Evolutionary conservation across 2,888 invertebrate species (phyloP), one percentile per base, ranked within the genome.

Genomic region (Spicauda simplicius): DNA sequence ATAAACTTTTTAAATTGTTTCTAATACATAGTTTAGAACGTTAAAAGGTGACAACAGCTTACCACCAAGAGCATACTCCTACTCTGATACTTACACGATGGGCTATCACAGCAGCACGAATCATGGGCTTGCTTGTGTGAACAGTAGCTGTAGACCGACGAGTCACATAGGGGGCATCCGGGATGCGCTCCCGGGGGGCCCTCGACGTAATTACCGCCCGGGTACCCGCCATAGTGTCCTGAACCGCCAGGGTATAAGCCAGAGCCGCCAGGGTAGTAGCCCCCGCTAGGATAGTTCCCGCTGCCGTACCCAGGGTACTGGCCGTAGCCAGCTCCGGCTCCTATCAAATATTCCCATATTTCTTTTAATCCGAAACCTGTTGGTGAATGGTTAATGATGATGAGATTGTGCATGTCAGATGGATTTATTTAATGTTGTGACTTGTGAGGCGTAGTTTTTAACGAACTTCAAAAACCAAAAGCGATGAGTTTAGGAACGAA

Each of bases 101-200:
- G 77, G 77, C 93, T 89, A 73, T 94, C 94, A 75, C 97, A 97
- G 80, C 97, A 97, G 80, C 97, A 97, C 0, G 96, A 94, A 79
- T 97, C 97, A 77, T 97, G 97, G 5, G 95, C 91, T 68, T 97
- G 91, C 85, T 96, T 97, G 69, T 96, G 94, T 0, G 95, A 95
- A 80, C 97, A 97, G 83, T 97, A 97, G 74, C 95, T 94, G 83
- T 95, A 97, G 5, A 97, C 96, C 0, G 97, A 96, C 0, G 96
- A 95, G 80, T 97, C 97, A 77, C 97, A 97, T 33, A 95, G 82
- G 0, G 97, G 97, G 75, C 97, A 97, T n/a, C 93, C 93, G 0
- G 90, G 81, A 53, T 93, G 93, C 1, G 91, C 93, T 0, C 93
- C 93, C 0, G 92, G 91, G 0, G 92, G 91, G 0, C 92, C 92